phyloP scores from a whole-genome alignment of 2,113 vertebrate species.

The Heterotilapia buettikoferi region DNA sequence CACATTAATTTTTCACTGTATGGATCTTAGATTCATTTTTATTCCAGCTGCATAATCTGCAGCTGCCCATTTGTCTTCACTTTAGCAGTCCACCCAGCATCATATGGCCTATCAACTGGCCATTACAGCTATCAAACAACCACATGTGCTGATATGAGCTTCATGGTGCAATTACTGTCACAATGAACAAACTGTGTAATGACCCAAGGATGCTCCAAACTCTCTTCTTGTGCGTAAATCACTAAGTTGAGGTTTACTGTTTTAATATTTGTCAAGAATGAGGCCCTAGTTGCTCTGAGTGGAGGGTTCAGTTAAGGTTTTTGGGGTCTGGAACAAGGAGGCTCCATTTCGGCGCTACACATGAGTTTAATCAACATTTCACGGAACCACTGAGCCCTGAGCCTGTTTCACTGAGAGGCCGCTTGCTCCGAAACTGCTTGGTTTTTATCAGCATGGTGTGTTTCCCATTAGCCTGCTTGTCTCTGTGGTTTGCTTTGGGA shows the following conservation, averaged over 20 bases:
- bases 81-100: constrained; percentile 1
- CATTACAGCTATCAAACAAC: constrained; percentile 37
- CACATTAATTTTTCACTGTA: constrained; percentile 8
- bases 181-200: constrained; percentile 20
- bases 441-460: constrained; percentile 63
- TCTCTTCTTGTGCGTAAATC: constrained; percentile 37
- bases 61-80: constrained; percentile 26
- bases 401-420: constrained; percentile 34
- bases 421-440: constrained; percentile 21
- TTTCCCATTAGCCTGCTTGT: constrained; percentile 62
- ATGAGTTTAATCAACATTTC: constrained; percentile 70
- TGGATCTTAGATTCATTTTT: constrained; percentile 1
- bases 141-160: constrained; percentile 33
- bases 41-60: constrained; percentile 27
- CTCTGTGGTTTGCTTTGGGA: constrained; percentile 52
- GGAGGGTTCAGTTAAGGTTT: constrained; percentile 63
- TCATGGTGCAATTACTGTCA: constrained; percentile 40
- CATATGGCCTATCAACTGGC: constrained; percentile 6
- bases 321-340: constrained; percentile 54
- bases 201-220: constrained; percentile 12
- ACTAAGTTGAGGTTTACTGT: constrained; percentile 42
- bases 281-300: constrained; percentile 10
- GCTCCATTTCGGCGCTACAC: constrained; percentile 48
- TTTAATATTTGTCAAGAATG: constrained; percentile 43
- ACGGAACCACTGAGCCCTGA: constrained; percentile 50